Base-by-base conservation (phyloP, 2,113 vertebrate genomes). In the Erinaceus europaeus region DNA sequence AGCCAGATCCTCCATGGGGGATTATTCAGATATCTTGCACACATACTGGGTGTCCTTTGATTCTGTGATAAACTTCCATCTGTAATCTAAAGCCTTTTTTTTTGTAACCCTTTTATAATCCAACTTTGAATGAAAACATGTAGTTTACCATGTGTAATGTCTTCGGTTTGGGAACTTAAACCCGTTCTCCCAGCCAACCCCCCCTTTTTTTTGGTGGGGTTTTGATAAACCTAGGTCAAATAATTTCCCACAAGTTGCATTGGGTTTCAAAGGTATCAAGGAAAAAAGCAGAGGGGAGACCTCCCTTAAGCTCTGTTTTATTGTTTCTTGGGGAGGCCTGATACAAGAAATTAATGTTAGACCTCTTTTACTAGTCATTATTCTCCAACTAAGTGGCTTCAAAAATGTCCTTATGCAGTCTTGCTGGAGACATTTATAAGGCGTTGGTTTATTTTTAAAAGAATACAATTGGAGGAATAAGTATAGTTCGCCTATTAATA, bases 351-450 rank as follows among this genome's bases (percentile, higher is more conserved):
- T 53, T 90, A 88, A 73, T 95, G 95, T 92, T 82, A 75, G 84
- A 73, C 42, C 20, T 84, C 32, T 95, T 96, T 93, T 92, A 94
- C 8, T 65, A 90, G 78, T 27, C 93, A 93, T 95, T 93, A 81
- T 57, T 96, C 82, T 88, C 87, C 27, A 11, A 91, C 93, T 90
- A 95, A 93, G 86, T 61, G 57, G 52, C 64, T 87, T 91, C 50
- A 86, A 92, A 91, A 93, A 40, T 88, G 42, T 32, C 42, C 74
- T 75, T 73, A 92, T 90, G 62, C 38, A 95, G 95, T 75, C 86
- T 90, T 15, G 23, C 61, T 92, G 94, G 91, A 86, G 94, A 59
- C 62, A 92, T 96, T 97, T 96, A 89, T 79, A 73, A 86, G 90
- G 73, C 89, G 65, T 71, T 64, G 62, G 81, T 84, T 72, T 44